These are phyloP conservation scores for Bicyclus anynana DNA, from an alignment of 1,140 invertebrate genomes.

Conservation along the genomic window DNA sequence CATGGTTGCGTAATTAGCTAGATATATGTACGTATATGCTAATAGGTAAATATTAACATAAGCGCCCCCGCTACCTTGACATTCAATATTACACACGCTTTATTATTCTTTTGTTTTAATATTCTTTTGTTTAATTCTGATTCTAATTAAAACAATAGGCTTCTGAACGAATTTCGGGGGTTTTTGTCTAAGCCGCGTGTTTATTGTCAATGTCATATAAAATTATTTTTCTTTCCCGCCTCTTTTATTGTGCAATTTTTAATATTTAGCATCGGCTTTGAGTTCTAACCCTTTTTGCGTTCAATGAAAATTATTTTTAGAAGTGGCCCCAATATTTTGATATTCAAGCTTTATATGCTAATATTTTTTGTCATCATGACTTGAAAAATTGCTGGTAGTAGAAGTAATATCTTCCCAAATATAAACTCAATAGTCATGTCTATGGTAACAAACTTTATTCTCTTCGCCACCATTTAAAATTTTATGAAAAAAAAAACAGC, in stretches of 20 bases:
- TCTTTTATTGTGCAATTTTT: not conserved
- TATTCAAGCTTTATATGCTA: too few species aligned
- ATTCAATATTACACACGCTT: constrained; percentile 13
- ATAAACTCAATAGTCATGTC: too few species aligned
- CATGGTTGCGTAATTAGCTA: constrained; percentile 23
- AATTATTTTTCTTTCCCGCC: not conserved
- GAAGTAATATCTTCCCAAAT: too few species aligned
- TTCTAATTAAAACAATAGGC: constrained; percentile 2
- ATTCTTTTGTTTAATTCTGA: not conserved
- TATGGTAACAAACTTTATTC: not conserved
- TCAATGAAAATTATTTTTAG: too few species aligned
- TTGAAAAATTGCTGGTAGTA: too few species aligned
- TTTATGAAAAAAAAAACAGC: constrained; percentile 22
- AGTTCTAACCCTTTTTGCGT: too few species aligned
- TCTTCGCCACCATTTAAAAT: not conserved
- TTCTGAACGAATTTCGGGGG: constrained; percentile 1
- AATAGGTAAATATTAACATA: too few species aligned
- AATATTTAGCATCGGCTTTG: too few species aligned
- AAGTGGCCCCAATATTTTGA: too few species aligned
- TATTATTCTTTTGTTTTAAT: constrained; percentile 7
- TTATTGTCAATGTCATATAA: not conserved
- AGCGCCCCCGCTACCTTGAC: constrained; percentile 16
- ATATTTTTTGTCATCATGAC: too few species aligned
- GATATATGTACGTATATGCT: constrained; percentile 20
- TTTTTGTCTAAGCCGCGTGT: not conserved